Evolutionary conservation across 2,888 invertebrate species (phyloP).

Genomic region (Pimpla rufipes): DNA sequence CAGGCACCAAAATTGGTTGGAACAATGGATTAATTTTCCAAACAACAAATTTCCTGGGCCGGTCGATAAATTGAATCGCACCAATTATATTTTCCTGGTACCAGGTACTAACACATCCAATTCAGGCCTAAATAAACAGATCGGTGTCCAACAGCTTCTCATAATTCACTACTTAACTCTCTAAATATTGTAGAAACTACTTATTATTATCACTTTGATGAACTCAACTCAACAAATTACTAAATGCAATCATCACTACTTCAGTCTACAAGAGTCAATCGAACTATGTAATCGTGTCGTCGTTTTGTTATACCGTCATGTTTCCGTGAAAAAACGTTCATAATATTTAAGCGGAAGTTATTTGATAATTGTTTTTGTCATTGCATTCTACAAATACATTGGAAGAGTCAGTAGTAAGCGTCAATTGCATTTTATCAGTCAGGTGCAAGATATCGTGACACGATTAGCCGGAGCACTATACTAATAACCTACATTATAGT

Average conservation of each 20-base stretch:
- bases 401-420: neutral
- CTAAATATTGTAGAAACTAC: no score
- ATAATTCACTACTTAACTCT: neutral
- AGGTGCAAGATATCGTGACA: neutral
- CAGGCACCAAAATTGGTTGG: no score
- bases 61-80: no score
- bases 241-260: conserved; percentile 1
- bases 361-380: neutral
- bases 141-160: neutral
- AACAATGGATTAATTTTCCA: no score
- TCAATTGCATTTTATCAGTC: conserved; percentile 4
- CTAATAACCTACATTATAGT: neutral
- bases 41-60: no score
- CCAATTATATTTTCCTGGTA: neutral
- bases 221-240: neutral
- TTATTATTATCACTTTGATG: neutral
- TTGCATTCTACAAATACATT: neutral
- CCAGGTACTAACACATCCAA: neutral
- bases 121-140: conserved; percentile 12
- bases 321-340: neutral
- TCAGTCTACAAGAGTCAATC: neutral
- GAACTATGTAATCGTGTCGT: neutral
- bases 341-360: neutral
- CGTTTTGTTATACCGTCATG: neutral
- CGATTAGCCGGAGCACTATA: neutral